A percentile compares a stretch with the other conserved stretches of the same genome.
These are phyloP conservation scores for Julus scanicus DNA, from an alignment of 2,888 invertebrate genomes.

Conservation along the genomic window DNA sequence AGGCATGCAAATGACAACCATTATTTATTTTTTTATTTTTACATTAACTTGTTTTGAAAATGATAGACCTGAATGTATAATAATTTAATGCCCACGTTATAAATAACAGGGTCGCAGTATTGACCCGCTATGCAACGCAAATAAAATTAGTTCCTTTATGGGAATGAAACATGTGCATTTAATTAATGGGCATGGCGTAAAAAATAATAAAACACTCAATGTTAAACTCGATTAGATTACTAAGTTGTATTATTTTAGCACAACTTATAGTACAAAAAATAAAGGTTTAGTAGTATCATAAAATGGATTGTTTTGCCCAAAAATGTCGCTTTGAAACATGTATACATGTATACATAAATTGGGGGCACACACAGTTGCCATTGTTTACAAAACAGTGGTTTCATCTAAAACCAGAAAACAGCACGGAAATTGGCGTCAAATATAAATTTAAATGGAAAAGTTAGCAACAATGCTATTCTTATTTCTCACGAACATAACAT, in stretches of 20 bases:
- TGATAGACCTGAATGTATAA: not conserved
- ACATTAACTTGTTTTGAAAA: not conserved
- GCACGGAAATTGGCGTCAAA: too few species aligned
- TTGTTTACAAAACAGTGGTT: too few species aligned
- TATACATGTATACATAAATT: too few species aligned
- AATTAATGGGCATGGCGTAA: not conserved
- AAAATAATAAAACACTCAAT: not conserved
- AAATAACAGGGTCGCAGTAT: constrained; percentile 30
- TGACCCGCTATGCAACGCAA: not conserved
- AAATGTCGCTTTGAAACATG: too few species aligned
- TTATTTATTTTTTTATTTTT: not conserved
- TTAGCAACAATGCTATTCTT: too few species aligned
- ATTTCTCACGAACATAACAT: too few species aligned
- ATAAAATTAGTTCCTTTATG: not conserved
- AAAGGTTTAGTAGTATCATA: too few species aligned
- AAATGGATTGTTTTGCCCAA: too few species aligned
- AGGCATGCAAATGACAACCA: not conserved
- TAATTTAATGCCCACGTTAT: not conserved
- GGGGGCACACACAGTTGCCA: too few species aligned
- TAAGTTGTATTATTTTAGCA: not conserved
- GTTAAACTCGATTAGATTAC: constrained; percentile 1
- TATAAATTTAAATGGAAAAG: too few species aligned
- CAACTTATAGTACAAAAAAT: not conserved
- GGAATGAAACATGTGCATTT: not conserved
- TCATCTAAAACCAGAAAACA: too few species aligned